Evolutionary conservation across 2,797 vertebrate species (phyloP).

Genomic region (Siniperca scherzeri): DNA sequence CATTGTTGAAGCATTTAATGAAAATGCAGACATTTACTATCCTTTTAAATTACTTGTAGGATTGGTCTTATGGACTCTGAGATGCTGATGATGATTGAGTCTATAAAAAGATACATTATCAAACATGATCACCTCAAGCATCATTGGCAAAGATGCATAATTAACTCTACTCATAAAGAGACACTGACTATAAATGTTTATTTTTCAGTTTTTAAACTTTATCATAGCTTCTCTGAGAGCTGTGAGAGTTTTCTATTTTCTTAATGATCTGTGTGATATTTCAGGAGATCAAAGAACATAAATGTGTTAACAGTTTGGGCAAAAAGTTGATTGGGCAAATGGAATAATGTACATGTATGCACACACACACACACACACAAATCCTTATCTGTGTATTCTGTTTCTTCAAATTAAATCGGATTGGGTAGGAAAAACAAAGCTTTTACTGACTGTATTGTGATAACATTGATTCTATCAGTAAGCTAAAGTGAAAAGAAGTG

Average conservation of each 20-base stretch:
- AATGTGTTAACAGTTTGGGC: not conserved
- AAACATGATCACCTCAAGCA: constrained; percentile 51
- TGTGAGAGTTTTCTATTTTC: not conserved
- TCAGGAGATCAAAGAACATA: not conserved
- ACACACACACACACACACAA: not conserved
- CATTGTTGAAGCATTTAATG: constrained; percentile 35
- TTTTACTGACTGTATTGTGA: not conserved
- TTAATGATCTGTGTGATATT: constrained; percentile 18
- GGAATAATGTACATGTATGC: not conserved
- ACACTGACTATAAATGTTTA: constrained; percentile 18
- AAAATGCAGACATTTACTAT: constrained; percentile 41
- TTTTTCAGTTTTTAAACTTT: constrained; percentile 22
- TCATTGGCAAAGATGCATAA: constrained; percentile 38
- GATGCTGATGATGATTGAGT: constrained; percentile 31
- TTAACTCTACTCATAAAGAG: constrained; percentile 42
- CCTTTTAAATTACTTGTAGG: constrained; percentile 18
- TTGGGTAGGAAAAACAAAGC: not conserved
- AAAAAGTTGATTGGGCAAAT: not conserved
- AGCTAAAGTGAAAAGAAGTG: not conserved
- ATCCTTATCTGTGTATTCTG: not conserved
- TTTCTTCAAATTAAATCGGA: not conserved
- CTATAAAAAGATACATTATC: constrained; percentile 55
- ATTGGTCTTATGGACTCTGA: constrained; percentile 20
- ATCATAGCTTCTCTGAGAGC: constrained; percentile 3
- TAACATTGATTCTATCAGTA: not conserved